Percentiles rank a stretch among this genome's conserved stretches.
Conservation (phyloP, 2,113 vertebrate species). For the Halcyon senegalensis region DNA sequence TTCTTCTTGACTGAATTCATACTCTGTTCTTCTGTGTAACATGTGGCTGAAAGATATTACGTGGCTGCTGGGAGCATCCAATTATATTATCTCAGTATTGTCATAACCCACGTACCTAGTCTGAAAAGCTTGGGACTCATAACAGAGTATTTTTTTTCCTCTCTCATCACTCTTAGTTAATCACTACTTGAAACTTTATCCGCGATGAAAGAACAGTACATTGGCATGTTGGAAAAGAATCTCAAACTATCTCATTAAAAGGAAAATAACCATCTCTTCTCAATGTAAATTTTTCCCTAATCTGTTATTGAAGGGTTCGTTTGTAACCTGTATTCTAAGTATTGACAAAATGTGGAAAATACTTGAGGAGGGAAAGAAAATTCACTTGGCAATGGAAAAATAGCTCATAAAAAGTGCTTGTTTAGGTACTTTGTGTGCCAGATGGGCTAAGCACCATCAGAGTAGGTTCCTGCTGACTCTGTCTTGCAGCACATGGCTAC, state of each 20-base stretch:
- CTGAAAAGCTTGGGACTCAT: neutral
- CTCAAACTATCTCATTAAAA: neutral
- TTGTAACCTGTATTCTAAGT: neutral
- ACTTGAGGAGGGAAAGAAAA: neutral
- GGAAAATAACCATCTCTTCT: neutral
- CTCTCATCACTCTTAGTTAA: neutral
- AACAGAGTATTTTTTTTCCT: neutral
- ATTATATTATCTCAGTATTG: neutral
- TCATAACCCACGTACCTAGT: neutral
- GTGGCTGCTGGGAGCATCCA: neutral
- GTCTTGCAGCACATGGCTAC: neutral
- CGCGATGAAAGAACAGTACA: neutral
- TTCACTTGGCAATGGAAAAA: constrained; percentile 21
- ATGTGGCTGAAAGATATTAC: neutral
- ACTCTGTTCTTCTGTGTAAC: neutral
- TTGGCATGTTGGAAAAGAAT: neutral
- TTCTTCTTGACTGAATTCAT: neutral
- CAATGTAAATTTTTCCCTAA: neutral
- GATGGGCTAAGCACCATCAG: constrained; percentile 35
- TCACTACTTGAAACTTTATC: neutral
- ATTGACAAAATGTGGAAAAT: neutral
- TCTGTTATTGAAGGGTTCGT: neutral
- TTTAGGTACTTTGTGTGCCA: neutral
- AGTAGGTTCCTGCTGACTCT: constrained; percentile 25
- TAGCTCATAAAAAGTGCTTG: constrained; percentile 9